Evolutionary conservation across 37 sponge, comb jelly and placozoan genomes (phyloP).

Genomic region (Halisarca cf. caerulea): DNA sequence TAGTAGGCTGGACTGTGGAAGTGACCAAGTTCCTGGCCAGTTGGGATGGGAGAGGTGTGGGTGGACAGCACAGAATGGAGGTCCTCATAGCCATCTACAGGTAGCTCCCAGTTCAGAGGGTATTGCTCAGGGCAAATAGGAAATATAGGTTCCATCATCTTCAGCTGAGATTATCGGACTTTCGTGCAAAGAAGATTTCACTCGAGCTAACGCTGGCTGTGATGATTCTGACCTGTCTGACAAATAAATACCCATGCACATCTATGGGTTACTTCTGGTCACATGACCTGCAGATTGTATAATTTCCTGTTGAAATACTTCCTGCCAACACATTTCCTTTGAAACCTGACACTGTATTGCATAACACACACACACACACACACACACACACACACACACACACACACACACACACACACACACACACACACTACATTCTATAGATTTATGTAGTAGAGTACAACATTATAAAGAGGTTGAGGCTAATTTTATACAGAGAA

Average conservation of each 20-base stretch:
- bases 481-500: no score
- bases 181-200: no score
- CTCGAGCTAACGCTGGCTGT: no score
- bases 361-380: constrained; percentile 34
- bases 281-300: no score
- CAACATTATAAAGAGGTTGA: no score
- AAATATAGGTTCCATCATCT: not conserved
- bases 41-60: constrained; percentile 3
- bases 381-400: constrained; percentile 38
- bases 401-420: constrained; percentile 35
- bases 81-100: constrained; percentile 16
- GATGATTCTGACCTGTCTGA: no score
- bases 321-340: no score
- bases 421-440: not conserved
- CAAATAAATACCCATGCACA: no score
- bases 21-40: not conserved
- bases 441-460: no score
- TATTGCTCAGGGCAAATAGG: not conserved
- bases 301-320: no score
- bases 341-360: not conserved
- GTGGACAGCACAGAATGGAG: not conserved
- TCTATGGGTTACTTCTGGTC: no score
- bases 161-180: no score
- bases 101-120: not conserved
- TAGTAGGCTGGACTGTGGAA: not conserved